A percentile compares a stretch with the other conserved stretches of the same genome.
phyloP scores from a whole-genome alignment of 2,113 vertebrate species.

The Sylvia atricapilla region DNA sequence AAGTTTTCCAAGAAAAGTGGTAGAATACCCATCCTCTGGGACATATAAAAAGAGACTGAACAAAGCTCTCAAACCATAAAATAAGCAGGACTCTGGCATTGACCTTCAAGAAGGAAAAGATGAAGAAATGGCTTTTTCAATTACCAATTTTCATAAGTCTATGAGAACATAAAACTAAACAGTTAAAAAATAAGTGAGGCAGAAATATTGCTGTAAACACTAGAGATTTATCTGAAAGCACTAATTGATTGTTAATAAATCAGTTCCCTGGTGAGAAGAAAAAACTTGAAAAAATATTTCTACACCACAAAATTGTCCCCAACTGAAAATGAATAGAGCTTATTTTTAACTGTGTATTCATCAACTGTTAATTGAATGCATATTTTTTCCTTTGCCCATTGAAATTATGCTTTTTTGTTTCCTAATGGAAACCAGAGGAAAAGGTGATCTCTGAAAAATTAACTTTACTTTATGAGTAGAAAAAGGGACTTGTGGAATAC shows the following conservation, averaged over 20 bases:
- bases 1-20: conserved; percentile 39
- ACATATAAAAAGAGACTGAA: conserved; percentile 36
- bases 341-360: conserved; percentile 21
- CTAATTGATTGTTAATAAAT: conserved; percentile 26
- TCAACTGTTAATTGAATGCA: not conserved
- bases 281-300: conserved; percentile 2
- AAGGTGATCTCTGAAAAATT: conserved; percentile 18
- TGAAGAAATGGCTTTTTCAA: conserved; percentile 42
- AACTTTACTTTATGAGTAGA: not conserved
- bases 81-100: not conserved
- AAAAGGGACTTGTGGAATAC: not conserved
- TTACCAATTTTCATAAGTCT: conserved; percentile 13
- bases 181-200: conserved; percentile 4
- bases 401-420: conserved; percentile 14
- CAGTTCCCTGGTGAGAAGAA: not conserved
- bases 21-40: conserved; percentile 46
- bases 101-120: conserved; percentile 24
- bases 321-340: not conserved
- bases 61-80: conserved; percentile 43
- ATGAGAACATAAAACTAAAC: conserved; percentile 8
- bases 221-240: not conserved
- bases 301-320: not conserved
- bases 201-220: not conserved
- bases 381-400: not conserved
- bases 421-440: not conserved